Evolutionary conservation across 1,140 invertebrate species (phyloP).

Genomic region (Atta texana): DNA sequence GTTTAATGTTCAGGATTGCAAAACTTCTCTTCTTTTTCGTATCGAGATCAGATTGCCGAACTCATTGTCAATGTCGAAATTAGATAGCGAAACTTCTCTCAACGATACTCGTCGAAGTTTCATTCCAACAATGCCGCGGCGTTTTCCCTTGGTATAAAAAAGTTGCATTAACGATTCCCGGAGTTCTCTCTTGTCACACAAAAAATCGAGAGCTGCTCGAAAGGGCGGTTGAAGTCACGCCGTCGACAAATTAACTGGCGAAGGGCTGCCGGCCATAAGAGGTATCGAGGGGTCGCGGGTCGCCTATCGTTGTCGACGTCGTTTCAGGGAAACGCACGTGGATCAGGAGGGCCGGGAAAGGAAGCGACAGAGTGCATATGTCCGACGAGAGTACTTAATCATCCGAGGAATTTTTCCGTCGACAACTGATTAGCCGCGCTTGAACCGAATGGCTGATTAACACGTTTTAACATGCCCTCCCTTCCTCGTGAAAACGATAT

Average conservation of each 20-base stretch:
- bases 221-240: constrained; percentile 67
- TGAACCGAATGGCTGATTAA: constrained; percentile 58
- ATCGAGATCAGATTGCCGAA: constrained; percentile 32
- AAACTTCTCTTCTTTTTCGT: constrained; percentile 38
- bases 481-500: constrained; percentile 54
- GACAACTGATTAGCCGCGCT: constrained; percentile 74
- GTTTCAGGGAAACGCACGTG: constrained; percentile 77
- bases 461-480: constrained; percentile 51
- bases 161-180: constrained; percentile 29
- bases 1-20: constrained; percentile 20
- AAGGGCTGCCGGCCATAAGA: constrained; percentile 54
- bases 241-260: constrained; percentile 76
- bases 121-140: background rate
- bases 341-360: constrained; percentile 59
- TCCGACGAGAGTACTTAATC: constrained; percentile 79
- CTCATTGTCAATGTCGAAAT: constrained; percentile 42
- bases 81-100: constrained; percentile 47
- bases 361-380: constrained; percentile 80
- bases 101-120: constrained; percentile 1
- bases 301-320: constrained; percentile 10
- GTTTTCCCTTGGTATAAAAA: background rate
- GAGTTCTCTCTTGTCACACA: background rate
- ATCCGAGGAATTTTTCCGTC: constrained; percentile 79
- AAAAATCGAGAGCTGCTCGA: constrained; percentile 48
- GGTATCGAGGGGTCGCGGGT: constrained; percentile 41